Base-by-base conservation (phyloP, 2,797 vertebrate species). In the Clarias laeviceps region DNA sequence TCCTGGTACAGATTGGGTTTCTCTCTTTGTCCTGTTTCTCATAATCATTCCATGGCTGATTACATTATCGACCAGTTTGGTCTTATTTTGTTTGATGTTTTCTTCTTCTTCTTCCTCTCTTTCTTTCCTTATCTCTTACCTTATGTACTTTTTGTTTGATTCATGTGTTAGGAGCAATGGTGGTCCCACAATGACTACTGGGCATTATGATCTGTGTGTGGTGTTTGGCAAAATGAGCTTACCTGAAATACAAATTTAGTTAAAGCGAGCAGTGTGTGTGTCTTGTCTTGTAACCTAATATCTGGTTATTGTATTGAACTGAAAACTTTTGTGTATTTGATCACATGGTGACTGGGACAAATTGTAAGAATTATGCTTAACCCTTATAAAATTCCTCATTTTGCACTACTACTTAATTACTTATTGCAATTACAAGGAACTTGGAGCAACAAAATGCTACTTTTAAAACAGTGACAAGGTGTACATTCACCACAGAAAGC, bases 41-140 rank as follows among this genome's bases (percentile, higher is more conserved):
- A 82, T 82, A 56, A 82, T 69, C 45, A 81, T 69, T 70, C 27
- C 80, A 69, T 57, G 50, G 80, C 80, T 82, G 65, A 82, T 82
- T 70, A 82, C 65, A 70, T 57, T 82, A 82, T 82, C 22, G 65
- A 82, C 40, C 50, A 57, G 18, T 57, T 69, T 24, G 29, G 29
- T 32, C 65, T 82, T 29, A 50, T 82, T 56, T 69, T 68, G 34
- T 70, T 82, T 82, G 65, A 82, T 70, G 66, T 70, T 69, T 50
- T 69, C 64, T 69, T 68, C 45, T 73, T 73, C 70, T 66, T 81
- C 40, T 68, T 66, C 61, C 24, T 81, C 37, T 54, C 65, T 81
- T 81, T 27, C 27, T 24, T 69, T 68, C 27, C 20, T 12, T 82
- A 69, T 82, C 80, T 69, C 45, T 57, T 68, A 22, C 64, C 45